phyloP scores from a whole-genome alignment of 35 echinoderm and acorn worm genomes.

The Apostichopus parvimensis region DNA sequence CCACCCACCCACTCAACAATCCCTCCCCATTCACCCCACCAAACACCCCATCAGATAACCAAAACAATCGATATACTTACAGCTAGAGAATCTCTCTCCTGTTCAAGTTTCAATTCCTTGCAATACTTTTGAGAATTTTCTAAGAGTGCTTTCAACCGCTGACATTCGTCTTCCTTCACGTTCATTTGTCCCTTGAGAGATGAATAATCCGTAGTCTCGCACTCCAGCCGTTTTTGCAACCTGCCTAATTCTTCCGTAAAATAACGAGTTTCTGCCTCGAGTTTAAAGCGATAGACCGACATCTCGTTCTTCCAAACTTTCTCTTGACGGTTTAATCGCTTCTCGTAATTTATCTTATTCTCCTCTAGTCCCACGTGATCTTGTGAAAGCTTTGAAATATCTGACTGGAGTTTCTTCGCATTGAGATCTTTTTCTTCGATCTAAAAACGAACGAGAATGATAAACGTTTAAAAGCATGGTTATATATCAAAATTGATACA shows the following conservation, averaged over 20 bases:
- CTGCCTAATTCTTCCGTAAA: slow-evolving; percentile 80
- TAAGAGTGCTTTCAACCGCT: slow-evolving; percentile 31
- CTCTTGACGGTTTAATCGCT: slow-evolving; percentile 73
- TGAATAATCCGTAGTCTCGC: slow-evolving; percentile 78
- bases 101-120: slow-evolving; percentile 42
- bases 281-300: slow-evolving; percentile 75
- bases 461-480: too few species aligned
- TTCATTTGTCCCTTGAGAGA: slow-evolving; percentile 52
- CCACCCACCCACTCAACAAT: too few species aligned
- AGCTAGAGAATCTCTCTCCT: slow-evolving; percentile 57
- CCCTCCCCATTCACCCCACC: too few species aligned
- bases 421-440: slow-evolving; percentile 84
- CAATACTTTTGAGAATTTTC: slow-evolving; percentile 57
- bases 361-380: slow-evolving; percentile 70
- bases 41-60: too few species aligned
- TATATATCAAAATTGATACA: too few species aligned
- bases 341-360: slow-evolving; percentile 60
- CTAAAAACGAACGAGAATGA: slow-evolving; percentile 13
- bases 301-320: slow-evolving; percentile 86
- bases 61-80: slow-evolving; percentile 21
- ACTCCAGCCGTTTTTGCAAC: slow-evolving; percentile 72
- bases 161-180: slow-evolving; percentile 57
- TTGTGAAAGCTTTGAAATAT: slow-evolving; percentile 49
- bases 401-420: slow-evolving; percentile 50
- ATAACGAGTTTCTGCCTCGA: slow-evolving; percentile 87